These are phyloP conservation scores for Eupithecia inturbata DNA, from an alignment of 2,888 invertebrate species.

Conservation along the genomic window DNA sequence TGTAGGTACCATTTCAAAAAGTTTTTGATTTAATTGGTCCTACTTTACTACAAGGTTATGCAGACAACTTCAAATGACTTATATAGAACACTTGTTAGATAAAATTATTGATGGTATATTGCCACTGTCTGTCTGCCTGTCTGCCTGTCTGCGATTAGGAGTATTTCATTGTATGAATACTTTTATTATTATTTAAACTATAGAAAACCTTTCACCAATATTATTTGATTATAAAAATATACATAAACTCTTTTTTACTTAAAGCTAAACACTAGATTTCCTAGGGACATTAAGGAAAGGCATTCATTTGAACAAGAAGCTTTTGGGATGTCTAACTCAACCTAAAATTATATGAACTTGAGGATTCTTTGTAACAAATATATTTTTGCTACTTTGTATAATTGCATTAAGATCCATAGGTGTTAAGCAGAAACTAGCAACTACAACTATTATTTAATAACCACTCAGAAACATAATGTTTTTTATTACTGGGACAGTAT, in stretches of 20 bases:
- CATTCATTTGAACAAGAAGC: conserved; percentile 20
- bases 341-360: conserved; percentile 14
- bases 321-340: conserved; percentile 14
- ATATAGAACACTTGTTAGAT: conserved; percentile 26
- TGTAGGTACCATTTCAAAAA: conserved; percentile 60
- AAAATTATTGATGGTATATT: conserved; percentile 31
- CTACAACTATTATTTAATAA: conserved; percentile 15
- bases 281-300: conserved; percentile 23
- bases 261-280: conserved; percentile 29
- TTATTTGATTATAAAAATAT: conserved; percentile 46
- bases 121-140: conserved; percentile 23
- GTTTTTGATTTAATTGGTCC: conserved; percentile 75
- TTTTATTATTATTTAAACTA: conserved; percentile 34
- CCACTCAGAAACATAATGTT: not conserved
- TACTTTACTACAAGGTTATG: conserved; percentile 64
- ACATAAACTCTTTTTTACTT: conserved; percentile 33
- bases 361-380: conserved; percentile 15
- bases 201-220: conserved; percentile 45
- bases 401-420: conserved; percentile 17
- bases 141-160: conserved; percentile 34
- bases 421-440: conserved; percentile 10
- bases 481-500: not conserved
- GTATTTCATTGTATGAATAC: conserved; percentile 48
- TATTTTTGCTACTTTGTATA: conserved; percentile 13
- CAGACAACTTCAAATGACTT: conserved; percentile 36